Base-by-base conservation (phyloP, 2,888 invertebrate species). In the Oxyscelio sp. region DNA sequence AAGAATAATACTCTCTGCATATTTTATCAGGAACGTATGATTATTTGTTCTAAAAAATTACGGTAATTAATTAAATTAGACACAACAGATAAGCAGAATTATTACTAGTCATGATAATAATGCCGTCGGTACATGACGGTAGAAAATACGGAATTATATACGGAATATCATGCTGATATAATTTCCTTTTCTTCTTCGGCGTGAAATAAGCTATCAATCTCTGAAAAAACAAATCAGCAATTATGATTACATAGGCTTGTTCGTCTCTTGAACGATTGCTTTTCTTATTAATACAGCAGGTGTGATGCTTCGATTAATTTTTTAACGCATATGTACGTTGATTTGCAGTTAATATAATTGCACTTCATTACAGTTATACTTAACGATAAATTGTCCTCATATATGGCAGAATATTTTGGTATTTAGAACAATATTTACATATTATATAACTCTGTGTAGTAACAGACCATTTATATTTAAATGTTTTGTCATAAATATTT, bases 391-490 rank as follows among this genome's bases (percentile, higher is more conserved):
- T 66, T 82, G 77, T 71, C 21, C 38, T 66, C 45, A 68, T 27
- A 61, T 22, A 21, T 31, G 50, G 40, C 43, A 52, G 48, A 73
- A 73, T 63, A 79, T 84, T 82, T 81, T 45, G 83, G 81, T 66
- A 86, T 85, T 79, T 84, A 79, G 85, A 82, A 71, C 85, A 73
- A 74, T 70, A 85, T 85, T 82, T 85, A 79, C 85, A 79, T 85
- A 85, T 85, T 85, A 85, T 75, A 79, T 83, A 83, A 83, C 56
- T 24, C 11, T 27, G 22, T 73, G 66, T 54, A 61, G 73, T 78
- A 73, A 77, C 73, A 73, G 61, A 65, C 78, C 66, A 83, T 83
- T 83, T 78, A 83, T 61, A 83, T 83, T 78, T 50, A 83, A 83
- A 83, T 78, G 73, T 78, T 77, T 73, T 66, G 77, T 77, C 78